Conservation (phyloP, 2,113 vertebrate genomes). For the Oenanthe oenanthe region DNA sequence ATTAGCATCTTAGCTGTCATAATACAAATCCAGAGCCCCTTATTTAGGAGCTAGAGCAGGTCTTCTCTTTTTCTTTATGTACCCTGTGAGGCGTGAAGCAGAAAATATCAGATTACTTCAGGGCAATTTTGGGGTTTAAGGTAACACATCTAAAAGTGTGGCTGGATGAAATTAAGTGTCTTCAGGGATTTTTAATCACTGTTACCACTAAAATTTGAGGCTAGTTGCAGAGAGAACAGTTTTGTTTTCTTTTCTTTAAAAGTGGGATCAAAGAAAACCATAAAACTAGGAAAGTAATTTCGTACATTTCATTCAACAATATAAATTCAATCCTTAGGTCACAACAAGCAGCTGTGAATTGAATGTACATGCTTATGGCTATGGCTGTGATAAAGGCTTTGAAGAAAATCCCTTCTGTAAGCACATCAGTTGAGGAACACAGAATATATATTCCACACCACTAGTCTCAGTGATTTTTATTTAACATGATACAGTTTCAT, state of each 20-base stretch:
- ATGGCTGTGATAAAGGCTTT: conserved; percentile 41
- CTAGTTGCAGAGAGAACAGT: background rate
- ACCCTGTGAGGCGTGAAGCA: background rate
- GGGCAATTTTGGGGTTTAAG: background rate
- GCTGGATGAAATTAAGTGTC: background rate
- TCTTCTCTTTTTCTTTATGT: background rate
- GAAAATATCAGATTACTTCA: background rate
- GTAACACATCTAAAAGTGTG: background rate
- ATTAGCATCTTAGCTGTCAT: background rate
- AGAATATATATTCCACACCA: conserved; percentile 6
- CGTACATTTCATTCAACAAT: conserved; percentile 2
- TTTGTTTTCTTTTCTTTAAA: conserved; percentile 37
- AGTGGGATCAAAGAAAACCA: conserved; percentile 3
- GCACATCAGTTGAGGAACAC: background rate
- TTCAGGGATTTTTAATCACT: background rate
- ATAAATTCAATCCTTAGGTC: conserved; percentile 56
- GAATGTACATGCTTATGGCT: conserved; percentile 33
- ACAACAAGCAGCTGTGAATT: conserved; percentile 22
- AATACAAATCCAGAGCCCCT: background rate
- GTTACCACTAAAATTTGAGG: background rate
- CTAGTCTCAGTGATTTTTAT: conserved; percentile 12
- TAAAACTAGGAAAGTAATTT: conserved; percentile 14
- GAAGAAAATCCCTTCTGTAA: conserved; percentile 46
- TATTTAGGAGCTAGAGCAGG: background rate
- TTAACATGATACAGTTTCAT: conserved; percentile 3